Percentiles rank a stretch among this genome's conserved stretches.
Evolutionary conservation across 2,113 vertebrate genomes (phyloP).

Genomic region (Tetrax tetrax): DNA sequence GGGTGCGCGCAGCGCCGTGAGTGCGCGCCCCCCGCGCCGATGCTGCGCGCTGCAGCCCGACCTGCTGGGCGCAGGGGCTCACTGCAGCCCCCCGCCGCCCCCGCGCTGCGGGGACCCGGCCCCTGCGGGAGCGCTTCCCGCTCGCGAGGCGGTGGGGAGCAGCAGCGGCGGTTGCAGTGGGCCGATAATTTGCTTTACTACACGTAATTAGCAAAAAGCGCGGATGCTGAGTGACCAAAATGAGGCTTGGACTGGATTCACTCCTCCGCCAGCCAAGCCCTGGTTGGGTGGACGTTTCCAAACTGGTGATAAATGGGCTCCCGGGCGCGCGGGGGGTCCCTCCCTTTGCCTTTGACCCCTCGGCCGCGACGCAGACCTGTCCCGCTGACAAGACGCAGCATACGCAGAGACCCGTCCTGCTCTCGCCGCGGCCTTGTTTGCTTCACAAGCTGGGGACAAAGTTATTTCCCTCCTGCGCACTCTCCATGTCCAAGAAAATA

Average conservation of each 20-base stretch:
- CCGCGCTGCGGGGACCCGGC: too few relatives aligned
- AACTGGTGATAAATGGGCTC: conserved; percentile 3
- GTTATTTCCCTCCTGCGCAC: not conserved
- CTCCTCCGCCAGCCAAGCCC: not conserved
- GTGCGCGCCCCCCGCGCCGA: not conserved
- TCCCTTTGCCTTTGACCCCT: not conserved
- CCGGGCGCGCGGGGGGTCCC: accelerated
- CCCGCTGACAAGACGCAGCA: not conserved
- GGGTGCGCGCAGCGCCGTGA: too few relatives aligned
- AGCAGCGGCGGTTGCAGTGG: not conserved
- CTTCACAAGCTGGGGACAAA: not conserved
- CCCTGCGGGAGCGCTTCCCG: not conserved
- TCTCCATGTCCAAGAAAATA: not conserved
- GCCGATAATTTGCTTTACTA: not conserved
- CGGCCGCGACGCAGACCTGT: not conserved
- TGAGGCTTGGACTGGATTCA: not conserved
- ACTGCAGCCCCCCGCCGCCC: conserved; percentile 30
- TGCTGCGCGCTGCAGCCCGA: conserved; percentile 76
- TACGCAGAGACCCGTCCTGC: not conserved
- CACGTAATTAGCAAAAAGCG: not conserved
- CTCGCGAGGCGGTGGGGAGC: not conserved
- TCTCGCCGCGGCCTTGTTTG: accelerated
- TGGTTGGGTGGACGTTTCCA: not conserved
- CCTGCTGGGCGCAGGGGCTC: conserved; percentile 71
- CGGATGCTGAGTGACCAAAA: not conserved